These are phyloP conservation scores for Thereva nobilitata DNA, from an alignment of 2,888 invertebrate species.

Conservation along the genomic window DNA sequence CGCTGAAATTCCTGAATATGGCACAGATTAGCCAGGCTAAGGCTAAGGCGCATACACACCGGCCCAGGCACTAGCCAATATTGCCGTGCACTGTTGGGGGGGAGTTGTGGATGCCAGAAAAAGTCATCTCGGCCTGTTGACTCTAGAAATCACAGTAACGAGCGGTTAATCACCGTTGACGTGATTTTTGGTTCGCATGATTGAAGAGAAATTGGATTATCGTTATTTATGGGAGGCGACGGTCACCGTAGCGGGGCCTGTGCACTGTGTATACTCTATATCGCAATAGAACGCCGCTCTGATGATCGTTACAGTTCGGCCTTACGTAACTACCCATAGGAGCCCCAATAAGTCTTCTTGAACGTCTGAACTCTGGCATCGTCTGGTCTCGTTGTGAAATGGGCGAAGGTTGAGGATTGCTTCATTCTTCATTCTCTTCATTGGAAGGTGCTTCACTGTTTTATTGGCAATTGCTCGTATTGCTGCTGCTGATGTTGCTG, in stretches of 20 bases:
- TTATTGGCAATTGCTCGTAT: neutral
- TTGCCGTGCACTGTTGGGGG: no score
- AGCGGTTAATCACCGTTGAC: conserved; percentile 39
- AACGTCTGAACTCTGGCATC: conserved; percentile 25
- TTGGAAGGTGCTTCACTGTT: conserved; percentile 8
- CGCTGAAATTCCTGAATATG: conserved; percentile 4
- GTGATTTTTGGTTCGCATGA: conserved; percentile 40
- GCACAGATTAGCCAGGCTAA: conserved; percentile 20
- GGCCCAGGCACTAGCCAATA: neutral
- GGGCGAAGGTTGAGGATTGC: conserved; percentile 29
- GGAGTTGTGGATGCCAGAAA: neutral
- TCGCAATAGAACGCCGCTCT: conserved; percentile 16
- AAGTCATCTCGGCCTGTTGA: conserved; percentile 23
- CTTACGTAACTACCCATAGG: conserved; percentile 21
- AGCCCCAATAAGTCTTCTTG: conserved; percentile 19
- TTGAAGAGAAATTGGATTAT: conserved; percentile 39
- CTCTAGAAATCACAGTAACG: conserved; percentile 34
- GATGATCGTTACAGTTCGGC: conserved; percentile 31
- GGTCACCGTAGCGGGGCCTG: neutral
- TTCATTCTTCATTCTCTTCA: neutral
- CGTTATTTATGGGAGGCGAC: conserved; percentile 34
- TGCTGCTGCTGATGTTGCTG: neutral
- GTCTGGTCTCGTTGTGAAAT: conserved; percentile 21
- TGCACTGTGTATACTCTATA: neutral
- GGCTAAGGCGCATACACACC: neutral